These are phyloP conservation scores for Carpatolechia fugitivella DNA, from an alignment of 2,888 invertebrate genomes.

Conservation along the genomic window DNA sequence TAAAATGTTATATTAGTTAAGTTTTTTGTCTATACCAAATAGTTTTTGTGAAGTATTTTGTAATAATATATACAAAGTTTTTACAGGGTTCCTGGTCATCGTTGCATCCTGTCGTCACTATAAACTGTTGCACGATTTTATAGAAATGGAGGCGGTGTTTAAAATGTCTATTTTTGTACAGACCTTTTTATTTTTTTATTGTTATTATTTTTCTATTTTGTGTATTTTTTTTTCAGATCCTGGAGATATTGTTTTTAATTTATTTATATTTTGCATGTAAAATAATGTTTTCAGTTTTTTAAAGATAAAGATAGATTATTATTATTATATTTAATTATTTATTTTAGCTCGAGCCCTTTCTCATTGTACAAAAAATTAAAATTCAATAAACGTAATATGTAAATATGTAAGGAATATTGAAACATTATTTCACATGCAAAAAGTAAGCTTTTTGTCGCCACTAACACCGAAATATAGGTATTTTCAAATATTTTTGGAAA, in stretches of 20 bases:
- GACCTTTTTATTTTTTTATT: not conserved
- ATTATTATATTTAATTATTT: not conserved
- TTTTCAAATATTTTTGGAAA: constrained; percentile 51
- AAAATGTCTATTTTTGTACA: constrained; percentile 64
- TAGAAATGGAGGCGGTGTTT: constrained; percentile 70
- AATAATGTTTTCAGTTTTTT: constrained; percentile 41
- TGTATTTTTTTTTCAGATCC: constrained; percentile 28
- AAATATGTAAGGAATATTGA: constrained; percentile 13
- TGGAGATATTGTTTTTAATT: constrained; percentile 25
- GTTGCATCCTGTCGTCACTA: constrained; percentile 38
- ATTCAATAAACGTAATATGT: no score
- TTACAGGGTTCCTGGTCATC: constrained; percentile 17
- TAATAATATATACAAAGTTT: constrained; percentile 8
- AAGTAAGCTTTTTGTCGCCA: constrained; percentile 41
- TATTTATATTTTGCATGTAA: constrained; percentile 24
- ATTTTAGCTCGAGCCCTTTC: no score
- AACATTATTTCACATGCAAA: constrained; percentile 36
- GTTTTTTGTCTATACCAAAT: no score
- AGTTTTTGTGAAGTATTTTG: not conserved
- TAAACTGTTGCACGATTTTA: constrained; percentile 35
- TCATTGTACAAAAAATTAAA: no score
- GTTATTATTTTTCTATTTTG: constrained; percentile 29
- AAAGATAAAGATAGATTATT: no score
- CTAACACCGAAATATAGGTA: constrained; percentile 56
- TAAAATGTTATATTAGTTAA: no score